These are phyloP conservation scores for Bagarius yarrelli DNA, from an alignment of 2,113 vertebrate species.

Conservation along the genomic window DNA sequence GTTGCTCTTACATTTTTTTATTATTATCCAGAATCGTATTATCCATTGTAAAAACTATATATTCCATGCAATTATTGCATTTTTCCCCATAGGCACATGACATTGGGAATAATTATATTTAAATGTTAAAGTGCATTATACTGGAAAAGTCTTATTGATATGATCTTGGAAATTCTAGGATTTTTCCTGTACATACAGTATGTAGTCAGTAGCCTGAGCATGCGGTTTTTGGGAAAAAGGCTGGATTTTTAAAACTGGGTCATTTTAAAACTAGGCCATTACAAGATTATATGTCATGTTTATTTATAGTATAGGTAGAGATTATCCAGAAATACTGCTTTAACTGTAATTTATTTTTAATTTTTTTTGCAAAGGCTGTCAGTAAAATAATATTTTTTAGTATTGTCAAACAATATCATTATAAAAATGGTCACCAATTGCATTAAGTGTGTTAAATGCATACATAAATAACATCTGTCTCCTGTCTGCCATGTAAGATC, in stretches of 20 bases:
- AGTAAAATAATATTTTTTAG: slow-evolving; percentile 6
- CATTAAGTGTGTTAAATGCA: neutral
- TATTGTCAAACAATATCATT: slow-evolving; percentile 14
- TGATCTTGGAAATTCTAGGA: neutral
- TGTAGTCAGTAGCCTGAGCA: too few species aligned
- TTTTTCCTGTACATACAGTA: neutral
- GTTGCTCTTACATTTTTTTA: too few species aligned
- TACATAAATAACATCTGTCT: neutral
- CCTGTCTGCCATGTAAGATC: neutral
- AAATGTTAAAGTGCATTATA: neutral
- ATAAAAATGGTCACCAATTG: neutral
- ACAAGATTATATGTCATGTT: too few species aligned
- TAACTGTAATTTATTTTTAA: too few species aligned
- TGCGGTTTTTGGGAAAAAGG: neutral
- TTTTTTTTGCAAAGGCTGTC: neutral
- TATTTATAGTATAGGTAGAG: neutral
- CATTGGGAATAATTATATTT: neutral
- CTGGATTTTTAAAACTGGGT: neutral
- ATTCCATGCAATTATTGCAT: neutral
- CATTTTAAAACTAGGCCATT: neutral
- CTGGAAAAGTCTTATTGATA: neutral
- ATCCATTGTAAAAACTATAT: too few species aligned
- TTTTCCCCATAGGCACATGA: neutral
- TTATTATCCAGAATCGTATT: too few species aligned
- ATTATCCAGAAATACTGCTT: neutral